These are phyloP conservation scores for Notospermus geniculatus DNA, from an alignment of 1,140 invertebrate genomes.

Conservation along the genomic window DNA sequence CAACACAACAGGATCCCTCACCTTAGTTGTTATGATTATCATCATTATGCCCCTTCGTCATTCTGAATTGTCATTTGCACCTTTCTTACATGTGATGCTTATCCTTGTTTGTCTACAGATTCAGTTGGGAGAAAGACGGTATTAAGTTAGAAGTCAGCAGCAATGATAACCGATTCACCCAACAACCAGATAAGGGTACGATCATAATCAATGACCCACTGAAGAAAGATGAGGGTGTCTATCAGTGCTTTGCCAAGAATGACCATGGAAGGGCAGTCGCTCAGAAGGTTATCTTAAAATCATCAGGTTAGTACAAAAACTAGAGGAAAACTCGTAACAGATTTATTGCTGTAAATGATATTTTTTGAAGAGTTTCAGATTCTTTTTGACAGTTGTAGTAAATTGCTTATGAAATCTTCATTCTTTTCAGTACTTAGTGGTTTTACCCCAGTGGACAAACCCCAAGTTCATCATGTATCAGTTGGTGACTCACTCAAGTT, in stretches of 20 bases:
- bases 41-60: neutral
- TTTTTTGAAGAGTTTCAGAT: no score
- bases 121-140: slow-evolving; percentile 95
- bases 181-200: slow-evolving; percentile 87
- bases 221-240: slow-evolving; percentile 88
- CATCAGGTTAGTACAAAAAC: no score
- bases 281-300: neutral
- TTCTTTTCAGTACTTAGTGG: no score
- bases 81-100: neutral
- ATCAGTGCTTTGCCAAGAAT: slow-evolving; percentile 96
- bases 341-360: no score
- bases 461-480: no score
- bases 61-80: neutral
- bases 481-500: no score
- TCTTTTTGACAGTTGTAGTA: no score
- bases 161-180: slow-evolving; percentile 70
- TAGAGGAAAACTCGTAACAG: no score
- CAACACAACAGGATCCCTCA: no score
- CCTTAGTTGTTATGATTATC: no score
- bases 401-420: no score
- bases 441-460: no score
- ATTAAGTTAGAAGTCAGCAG: slow-evolving; percentile 69
- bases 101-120: slow-evolving; percentile 58
- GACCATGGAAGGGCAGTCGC: slow-evolving; percentile 75
- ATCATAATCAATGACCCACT: slow-evolving; percentile 83